phyloP scores from a whole-genome alignment of 2,888 invertebrate species.

The Unio pictorum region DNA sequence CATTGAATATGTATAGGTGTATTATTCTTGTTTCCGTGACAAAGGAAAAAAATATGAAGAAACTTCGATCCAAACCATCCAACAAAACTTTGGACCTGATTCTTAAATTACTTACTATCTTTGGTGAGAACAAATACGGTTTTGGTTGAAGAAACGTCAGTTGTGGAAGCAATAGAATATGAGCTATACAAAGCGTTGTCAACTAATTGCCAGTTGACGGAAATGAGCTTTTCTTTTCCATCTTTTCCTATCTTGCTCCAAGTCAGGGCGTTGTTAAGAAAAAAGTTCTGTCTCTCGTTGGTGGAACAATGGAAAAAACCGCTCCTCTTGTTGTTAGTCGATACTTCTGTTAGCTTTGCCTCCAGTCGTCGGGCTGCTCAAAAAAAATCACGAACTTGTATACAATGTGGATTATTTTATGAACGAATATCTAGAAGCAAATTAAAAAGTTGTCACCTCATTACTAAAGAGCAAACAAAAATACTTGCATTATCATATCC shows the following conservation, averaged over 20 bases:
- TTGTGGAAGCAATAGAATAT: constrained; percentile 8
- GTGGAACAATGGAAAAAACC: constrained; percentile 22
- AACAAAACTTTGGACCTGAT: too few relatives aligned
- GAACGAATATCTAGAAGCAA: too few relatives aligned
- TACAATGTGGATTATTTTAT: too few relatives aligned
- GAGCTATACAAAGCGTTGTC: constrained; percentile 7
- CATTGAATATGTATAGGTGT: too few relatives aligned
- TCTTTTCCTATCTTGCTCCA: constrained; percentile 27
- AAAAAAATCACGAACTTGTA: too few relatives aligned
- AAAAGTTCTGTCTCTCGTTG: constrained; percentile 15
- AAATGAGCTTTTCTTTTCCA: constrained; percentile 20
- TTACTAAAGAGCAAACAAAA: too few relatives aligned
- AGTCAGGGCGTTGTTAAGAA: constrained; percentile 24
- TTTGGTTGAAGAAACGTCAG: not conserved
- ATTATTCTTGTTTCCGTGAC: too few relatives aligned
- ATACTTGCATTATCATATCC: too few relatives aligned
- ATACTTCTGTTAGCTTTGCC: constrained; percentile 9
- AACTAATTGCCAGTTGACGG: constrained; percentile 30
- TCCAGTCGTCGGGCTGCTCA: constrained; percentile 1
- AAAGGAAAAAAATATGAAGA: too few relatives aligned
- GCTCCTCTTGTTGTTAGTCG: constrained; percentile 13
- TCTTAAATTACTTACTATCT: constrained; percentile 5
- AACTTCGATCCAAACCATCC: too few relatives aligned
- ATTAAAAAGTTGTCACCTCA: too few relatives aligned
- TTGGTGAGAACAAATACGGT: constrained; percentile 23